Conservation (phyloP, 2,797 vertebrate species). For the Sebastes reedi region DNA sequence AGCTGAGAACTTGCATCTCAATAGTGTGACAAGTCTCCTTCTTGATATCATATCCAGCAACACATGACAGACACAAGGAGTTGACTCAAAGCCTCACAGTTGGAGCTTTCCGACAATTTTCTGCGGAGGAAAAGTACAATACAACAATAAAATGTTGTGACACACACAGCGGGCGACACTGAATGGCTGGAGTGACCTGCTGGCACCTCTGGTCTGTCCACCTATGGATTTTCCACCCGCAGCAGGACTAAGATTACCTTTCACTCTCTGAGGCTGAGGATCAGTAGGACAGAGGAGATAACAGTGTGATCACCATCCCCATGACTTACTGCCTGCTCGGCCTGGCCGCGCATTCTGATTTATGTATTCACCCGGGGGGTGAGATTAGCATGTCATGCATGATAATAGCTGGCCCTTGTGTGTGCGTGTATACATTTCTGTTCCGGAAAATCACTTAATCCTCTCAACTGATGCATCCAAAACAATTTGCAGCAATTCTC, state of each 20-base stretch:
- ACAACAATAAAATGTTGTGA: conserved; percentile 22
- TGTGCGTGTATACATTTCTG: conserved; percentile 27
- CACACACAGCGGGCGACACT: conserved; percentile 8
- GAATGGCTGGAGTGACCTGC: conserved; percentile 29
- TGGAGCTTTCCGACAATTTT: conserved; percentile 14
- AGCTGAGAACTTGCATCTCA: conserved; percentile 3
- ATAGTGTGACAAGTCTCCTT: background rate
- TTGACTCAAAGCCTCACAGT: conserved; percentile 17
- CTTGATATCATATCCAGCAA: background rate
- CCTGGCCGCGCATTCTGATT: conserved; percentile 39
- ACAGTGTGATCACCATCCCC: conserved; percentile 58
- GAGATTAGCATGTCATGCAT: conserved; percentile 67
- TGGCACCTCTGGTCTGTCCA: conserved; percentile 26
- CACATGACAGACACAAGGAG: background rate
- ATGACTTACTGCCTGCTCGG: conserved; percentile 56
- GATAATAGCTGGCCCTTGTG: conserved; percentile 43
- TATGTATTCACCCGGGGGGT: conserved; percentile 57
- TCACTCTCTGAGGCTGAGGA: conserved; percentile 48
- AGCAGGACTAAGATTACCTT: conserved; percentile 66
- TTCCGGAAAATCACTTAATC: conserved; percentile 40
- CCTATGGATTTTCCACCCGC: conserved; percentile 58
- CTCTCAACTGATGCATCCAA: conserved; percentile 28
- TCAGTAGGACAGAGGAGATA: conserved; percentile 67
- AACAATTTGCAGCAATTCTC: conserved; percentile 23
- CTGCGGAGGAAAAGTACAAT: conserved; percentile 1